Evolutionary conservation across 2,113 vertebrate species (phyloP), one percentile per base, ranked within the genome.

Genomic region (Irena cyanogastra): DNA sequence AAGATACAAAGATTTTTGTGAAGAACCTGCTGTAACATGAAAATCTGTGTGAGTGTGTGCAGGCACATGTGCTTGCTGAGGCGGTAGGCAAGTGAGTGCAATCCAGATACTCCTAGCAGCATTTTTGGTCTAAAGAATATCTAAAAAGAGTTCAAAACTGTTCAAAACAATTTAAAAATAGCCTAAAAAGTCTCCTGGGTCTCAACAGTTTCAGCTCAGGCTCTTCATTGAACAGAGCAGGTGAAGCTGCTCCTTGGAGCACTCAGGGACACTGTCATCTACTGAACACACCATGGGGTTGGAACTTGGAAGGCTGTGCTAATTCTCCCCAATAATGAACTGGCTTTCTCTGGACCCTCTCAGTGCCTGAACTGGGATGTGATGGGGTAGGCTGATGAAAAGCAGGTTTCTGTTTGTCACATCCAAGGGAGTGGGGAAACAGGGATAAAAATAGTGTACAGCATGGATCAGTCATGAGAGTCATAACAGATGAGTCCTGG

Each of bases 391-490:
- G 15, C 20, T 83, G 75, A 63, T 26, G 35, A 86, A 75, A 42
- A 75, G 19, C 14, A 31, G 27, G 14, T 79, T 87, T 68, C 42
- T 80, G 11, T 33, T 54, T 37, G 21, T 6, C 7, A 2, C 27
- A 5, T 13, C 3, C 10, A 69, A 79, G 6, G 15, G 20, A 50
- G 9, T 20, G 27, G 18, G 11, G 18, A 24, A 83, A 69, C 1
- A 2, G 13, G 37, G 5, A 41, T 80, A n/a, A 61, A 64, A 75
- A 54, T 30, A 21, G 5, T 31, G 6, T 20, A 33, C n/a, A 61
- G 17, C 20, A 41, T 1, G 7, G 5, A 37, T 13, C 1, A 45
- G 44, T 42, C 45, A 33, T 5, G 12, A 0, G 0, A 41, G 16
- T 54, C 27, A 4, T 20, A 74, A 47, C 20, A 83, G 22, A n/a